Evolutionary conservation across 2,113 vertebrate species (phyloP), one percentile per base, ranked within the genome.

Genomic region (Dendrocopos noguchii): DNA sequence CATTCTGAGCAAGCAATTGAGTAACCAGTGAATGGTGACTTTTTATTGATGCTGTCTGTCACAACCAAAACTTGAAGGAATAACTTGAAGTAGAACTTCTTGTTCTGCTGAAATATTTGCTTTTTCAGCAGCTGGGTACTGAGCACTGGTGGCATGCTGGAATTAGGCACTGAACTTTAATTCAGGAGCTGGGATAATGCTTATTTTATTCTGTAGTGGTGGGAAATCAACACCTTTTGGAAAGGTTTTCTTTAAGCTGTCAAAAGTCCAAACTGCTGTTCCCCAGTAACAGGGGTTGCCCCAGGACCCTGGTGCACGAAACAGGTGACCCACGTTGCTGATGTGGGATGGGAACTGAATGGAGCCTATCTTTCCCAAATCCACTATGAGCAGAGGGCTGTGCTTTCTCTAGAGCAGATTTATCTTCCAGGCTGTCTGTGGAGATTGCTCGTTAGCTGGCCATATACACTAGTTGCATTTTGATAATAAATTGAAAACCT

Each of bases 1-100:
- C 68, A n/a, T 88, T 79, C 89, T 90, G 84, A 94, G 95, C 42
- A 92, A 91, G 78, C 36, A 76, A n/a, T 8, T 70, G 73, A 93
- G 46, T 82, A 90, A 73, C 80, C 80, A 57, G 31, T 52, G 89
- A 53, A 39, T 89, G 56, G 65, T 91, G 94, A 59, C 46, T 84
- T 81, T 79, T 82, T 88, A 28, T 60, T 57, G 56, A 1, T 81
- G 9, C 56, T 65, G 70, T 70, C 57, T 70, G 53, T 72, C 89
- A 90, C 9, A 21, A 71, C 52, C 46, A 28, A 83, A 90, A 71
- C 46, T 52, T 0, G 0, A 89, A 85, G 57, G 74, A 72, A 71
- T 71, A 66, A 53, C 55, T 74, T 36, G 34, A 86, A 82, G 8
- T 17, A 70, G 75, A 53, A 34, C 14, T 93, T 39, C 29, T 65